phyloP scores from a whole-genome alignment of 1,140 invertebrate genomes.

The Drosophila sp. region DNA sequence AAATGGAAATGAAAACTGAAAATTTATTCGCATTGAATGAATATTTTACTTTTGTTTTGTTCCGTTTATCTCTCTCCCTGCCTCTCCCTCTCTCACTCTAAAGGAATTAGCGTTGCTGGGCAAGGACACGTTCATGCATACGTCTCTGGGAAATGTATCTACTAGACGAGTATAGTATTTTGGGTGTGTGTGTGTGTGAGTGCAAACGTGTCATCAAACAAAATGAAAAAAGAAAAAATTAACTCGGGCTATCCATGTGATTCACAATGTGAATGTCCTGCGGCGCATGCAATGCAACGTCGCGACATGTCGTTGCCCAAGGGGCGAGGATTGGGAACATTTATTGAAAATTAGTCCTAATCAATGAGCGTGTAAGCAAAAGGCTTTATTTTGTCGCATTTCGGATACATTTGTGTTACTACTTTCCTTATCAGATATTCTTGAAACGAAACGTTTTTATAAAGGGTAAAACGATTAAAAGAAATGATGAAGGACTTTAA shows the following conservation, averaged over 20 bases:
- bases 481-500: too few relatives aligned
- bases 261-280: conserved; percentile 37
- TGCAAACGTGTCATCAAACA: conserved; percentile 52
- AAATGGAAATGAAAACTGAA: conserved; percentile 46
- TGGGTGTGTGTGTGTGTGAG: conserved; percentile 19
- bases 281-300: conserved; percentile 25
- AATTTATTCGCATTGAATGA: conserved; percentile 72
- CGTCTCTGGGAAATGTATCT: conserved; percentile 8
- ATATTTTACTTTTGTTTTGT: conserved; percentile 10
- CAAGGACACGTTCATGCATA: conserved; percentile 71
- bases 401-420: too few relatives aligned
- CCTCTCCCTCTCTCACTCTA: conserved; percentile 17
- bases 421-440: too few relatives aligned
- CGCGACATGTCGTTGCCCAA: too few relatives aligned
- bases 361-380: too few relatives aligned
- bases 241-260: conserved; percentile 31
- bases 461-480: too few relatives aligned
- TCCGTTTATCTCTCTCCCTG: conserved; percentile 3
- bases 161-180: conserved; percentile 17
- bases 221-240: conserved; percentile 6
- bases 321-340: too few relatives aligned
- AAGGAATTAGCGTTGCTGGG: conserved; percentile 67
- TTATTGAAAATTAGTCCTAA: too few relatives aligned
- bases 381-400: too few relatives aligned
- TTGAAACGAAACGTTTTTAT: too few relatives aligned